Percentiles rank a stretch among this genome's conserved stretches.
These are phyloP conservation scores for Aegotheles bennettii DNA, from an alignment of 2,113 vertebrate species.

Conservation along the genomic window DNA sequence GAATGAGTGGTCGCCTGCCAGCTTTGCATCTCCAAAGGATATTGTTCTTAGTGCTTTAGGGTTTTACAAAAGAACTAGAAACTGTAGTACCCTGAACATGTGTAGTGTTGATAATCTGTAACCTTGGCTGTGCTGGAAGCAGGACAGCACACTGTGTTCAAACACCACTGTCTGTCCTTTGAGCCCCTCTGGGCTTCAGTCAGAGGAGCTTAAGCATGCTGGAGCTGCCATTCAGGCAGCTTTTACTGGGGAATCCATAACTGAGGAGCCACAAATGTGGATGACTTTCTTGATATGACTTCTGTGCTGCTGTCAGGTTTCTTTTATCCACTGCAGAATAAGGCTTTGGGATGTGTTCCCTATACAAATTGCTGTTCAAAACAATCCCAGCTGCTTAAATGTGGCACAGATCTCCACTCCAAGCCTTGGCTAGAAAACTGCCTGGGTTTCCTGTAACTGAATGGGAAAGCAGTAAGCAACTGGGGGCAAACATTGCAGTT, in stretches of 20 bases:
- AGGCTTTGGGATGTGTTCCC: neutral
- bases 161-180: neutral
- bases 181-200: neutral
- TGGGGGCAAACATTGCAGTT: neutral
- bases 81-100: neutral
- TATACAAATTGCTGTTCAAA: neutral
- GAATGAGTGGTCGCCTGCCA: neutral
- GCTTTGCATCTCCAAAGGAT: neutral
- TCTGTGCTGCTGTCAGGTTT: neutral
- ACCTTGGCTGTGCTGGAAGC: neutral
- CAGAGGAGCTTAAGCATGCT: neutral
- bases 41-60: neutral
- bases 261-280: neutral
- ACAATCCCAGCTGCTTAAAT: neutral
- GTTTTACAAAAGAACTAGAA: neutral
- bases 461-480: neutral
- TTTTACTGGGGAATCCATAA: neutral
- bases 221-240: neutral
- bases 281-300: neutral
- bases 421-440: neutral
- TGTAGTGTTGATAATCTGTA: neutral
- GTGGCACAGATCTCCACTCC: neutral
- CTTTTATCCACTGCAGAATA: neutral
- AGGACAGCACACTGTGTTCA: neutral
- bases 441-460: neutral